Evolutionary conservation across 2,888 invertebrate genomes (phyloP).

Genomic region (Caenorhabditis panamensis): DNA sequence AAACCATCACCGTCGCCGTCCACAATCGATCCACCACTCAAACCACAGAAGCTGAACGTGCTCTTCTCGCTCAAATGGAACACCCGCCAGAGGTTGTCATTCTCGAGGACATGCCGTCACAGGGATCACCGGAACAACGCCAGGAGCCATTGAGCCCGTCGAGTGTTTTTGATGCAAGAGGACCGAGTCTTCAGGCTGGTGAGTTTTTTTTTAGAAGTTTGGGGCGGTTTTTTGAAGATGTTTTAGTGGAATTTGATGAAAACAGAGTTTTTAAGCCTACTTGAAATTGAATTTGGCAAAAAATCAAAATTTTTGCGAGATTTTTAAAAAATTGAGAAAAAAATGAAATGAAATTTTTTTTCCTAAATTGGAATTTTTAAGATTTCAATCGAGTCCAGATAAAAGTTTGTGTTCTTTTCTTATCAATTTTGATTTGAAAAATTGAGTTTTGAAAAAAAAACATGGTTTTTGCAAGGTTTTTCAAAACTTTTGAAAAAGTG

Average conservation of each 20-base stretch:
- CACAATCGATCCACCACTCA: conserved; percentile 34
- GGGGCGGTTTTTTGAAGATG: no score
- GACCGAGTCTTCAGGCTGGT: conserved; percentile 48
- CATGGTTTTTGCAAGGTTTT: no score
- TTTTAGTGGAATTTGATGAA: neutral
- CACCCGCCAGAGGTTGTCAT: no score
- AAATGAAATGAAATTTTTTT: neutral
- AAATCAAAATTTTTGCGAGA: no score
- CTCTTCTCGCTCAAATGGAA: no score
- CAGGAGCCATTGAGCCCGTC: conserved; percentile 60
- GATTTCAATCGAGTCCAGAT: neutral
- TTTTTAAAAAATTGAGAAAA: neutral
- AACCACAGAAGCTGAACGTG: neutral
- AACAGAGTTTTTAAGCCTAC: no score
- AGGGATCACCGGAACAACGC: neutral
- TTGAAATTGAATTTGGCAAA: no score
- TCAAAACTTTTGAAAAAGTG: neutral
- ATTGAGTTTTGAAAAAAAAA: neutral
- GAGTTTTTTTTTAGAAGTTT: no score
- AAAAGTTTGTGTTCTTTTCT: no score
- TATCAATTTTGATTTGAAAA: neutral
- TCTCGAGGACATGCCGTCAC: no score
- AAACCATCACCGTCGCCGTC: conserved; percentile 60
- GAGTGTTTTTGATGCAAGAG: conserved; percentile 57
- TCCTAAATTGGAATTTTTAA: neutral